Evolutionary conservation across 2,113 vertebrate species (phyloP).

Genomic region (Dendropsophus ebraccatus): DNA sequence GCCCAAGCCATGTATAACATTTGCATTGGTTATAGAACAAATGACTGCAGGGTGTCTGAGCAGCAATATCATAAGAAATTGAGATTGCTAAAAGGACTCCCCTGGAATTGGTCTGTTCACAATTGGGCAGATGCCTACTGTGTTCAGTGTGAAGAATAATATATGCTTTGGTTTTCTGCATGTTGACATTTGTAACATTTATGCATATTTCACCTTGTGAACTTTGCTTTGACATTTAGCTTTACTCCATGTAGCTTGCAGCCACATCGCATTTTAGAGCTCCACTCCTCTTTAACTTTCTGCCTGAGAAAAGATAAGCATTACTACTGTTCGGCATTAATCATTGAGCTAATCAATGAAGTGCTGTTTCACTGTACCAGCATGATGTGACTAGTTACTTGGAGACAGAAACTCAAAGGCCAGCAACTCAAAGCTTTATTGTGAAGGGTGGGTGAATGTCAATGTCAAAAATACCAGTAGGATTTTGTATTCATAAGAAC

Average conservation of each 20-base stretch:
- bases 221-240: constrained; percentile 54
- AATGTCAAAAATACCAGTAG: neutral
- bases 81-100: constrained; percentile 23
- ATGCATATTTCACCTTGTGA: constrained; percentile 57
- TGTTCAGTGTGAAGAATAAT: constrained; percentile 42
- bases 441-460: constrained; percentile 49
- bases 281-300: constrained; percentile 62
- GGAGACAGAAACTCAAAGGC: constrained; percentile 59
- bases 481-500: constrained; percentile 38
- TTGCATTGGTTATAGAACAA: constrained; percentile 14
- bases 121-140: constrained; percentile 15
- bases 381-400: constrained; percentile 56
- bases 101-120: constrained; percentile 23
- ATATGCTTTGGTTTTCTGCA: constrained; percentile 52
- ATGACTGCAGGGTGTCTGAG: constrained; percentile 28
- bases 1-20: neutral
- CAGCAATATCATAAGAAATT: constrained; percentile 30
- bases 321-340: constrained; percentile 64
- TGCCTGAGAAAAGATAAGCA: constrained; percentile 63
- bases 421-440: constrained; percentile 52
- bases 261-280: constrained; percentile 49
- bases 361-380: constrained; percentile 60
- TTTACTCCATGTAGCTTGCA: constrained; percentile 25
- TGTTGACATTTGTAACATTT: constrained; percentile 57
- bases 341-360: constrained; percentile 69